Evolutionary conservation across 1,140 invertebrate genomes (phyloP).

Genomic region (Cataglyphis hispanica): DNA sequence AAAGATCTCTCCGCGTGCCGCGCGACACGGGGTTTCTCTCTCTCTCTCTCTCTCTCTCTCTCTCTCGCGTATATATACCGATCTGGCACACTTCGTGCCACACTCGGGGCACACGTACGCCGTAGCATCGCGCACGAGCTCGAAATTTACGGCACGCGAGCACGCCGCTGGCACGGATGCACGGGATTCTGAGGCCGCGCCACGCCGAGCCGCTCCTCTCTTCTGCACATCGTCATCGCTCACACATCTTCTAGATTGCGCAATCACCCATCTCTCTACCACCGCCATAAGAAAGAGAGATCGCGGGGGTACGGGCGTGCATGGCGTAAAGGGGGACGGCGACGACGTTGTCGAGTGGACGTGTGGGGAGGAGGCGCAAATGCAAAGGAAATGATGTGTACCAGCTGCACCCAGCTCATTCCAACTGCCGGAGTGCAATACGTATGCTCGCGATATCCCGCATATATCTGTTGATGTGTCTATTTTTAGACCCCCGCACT

Average conservation of each 20-base stretch:
- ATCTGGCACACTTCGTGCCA: conserved; percentile 82
- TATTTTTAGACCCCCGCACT: conserved; percentile 43
- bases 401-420: conserved; percentile 80
- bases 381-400: conserved; percentile 74
- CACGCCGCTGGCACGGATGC: conserved; percentile 75
- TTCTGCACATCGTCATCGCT: conserved; percentile 61
- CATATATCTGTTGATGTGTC: conserved; percentile 35
- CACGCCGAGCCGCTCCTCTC: conserved; percentile 67
- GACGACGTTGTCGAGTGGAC: conserved; percentile 1
- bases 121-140: conserved; percentile 83
- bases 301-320: conserved; percentile 16
- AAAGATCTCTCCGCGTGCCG: conserved; percentile 60
- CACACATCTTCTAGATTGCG: conserved; percentile 75
- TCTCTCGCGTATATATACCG: conserved; percentile 55
- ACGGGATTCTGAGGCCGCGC: conserved; percentile 65
- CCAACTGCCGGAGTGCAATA: conserved; percentile 71
- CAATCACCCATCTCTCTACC: conserved; percentile 65
- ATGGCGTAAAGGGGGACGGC: conserved; percentile 38
- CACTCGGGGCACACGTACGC: conserved; percentile 83
- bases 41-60: conserved; percentile 54
- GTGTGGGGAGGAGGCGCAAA: conserved; percentile 32
- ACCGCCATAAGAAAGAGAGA: conserved; percentile 37
- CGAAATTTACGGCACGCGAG: conserved; percentile 86
- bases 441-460: conserved; percentile 52
- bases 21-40: conserved; percentile 56